Evolutionary conservation across 2,888 invertebrate genomes (phyloP).

Genomic region (Xanthorhoe spadicearia): DNA sequence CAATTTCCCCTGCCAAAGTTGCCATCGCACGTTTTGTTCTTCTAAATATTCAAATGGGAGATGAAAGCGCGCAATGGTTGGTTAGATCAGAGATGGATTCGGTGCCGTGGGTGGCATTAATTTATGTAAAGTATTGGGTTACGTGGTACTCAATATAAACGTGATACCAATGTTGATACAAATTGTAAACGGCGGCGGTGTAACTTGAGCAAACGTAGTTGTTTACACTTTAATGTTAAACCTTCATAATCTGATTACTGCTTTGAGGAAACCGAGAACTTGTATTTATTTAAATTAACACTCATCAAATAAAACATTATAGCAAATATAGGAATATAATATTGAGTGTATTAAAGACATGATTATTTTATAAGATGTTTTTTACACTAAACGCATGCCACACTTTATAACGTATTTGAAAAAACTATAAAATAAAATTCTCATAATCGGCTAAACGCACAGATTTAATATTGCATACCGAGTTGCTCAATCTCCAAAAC

Average conservation of each 20-base stretch:
- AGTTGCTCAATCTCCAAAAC: constrained; percentile 6
- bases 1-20: constrained; percentile 55
- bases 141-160: constrained; percentile 72
- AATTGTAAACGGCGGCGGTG: constrained; percentile 59
- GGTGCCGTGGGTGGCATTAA: constrained; percentile 63
- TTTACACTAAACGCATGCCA: neutral
- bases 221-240: constrained; percentile 10
- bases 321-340: neutral
- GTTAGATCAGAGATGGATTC: constrained; percentile 70
- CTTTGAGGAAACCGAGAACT: neutral
- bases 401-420: neutral
- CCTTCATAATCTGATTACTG: constrained; percentile 3
- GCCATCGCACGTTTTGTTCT: constrained; percentile 66
- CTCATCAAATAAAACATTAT: neutral
- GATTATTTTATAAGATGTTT: neutral
- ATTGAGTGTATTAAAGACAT: too few species aligned
- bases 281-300: neutral
- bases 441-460: neutral
- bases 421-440: neutral
- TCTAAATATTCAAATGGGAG: constrained; percentile 74
- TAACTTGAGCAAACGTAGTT: constrained; percentile 47
- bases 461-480: constrained; percentile 1
- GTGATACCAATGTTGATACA: constrained; percentile 75
- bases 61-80: constrained; percentile 75
- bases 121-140: constrained; percentile 78